Evolutionary conservation across 2,888 invertebrate species (phyloP), one percentile per base, ranked within the genome.

Genomic region (Adela reaumurella): DNA sequence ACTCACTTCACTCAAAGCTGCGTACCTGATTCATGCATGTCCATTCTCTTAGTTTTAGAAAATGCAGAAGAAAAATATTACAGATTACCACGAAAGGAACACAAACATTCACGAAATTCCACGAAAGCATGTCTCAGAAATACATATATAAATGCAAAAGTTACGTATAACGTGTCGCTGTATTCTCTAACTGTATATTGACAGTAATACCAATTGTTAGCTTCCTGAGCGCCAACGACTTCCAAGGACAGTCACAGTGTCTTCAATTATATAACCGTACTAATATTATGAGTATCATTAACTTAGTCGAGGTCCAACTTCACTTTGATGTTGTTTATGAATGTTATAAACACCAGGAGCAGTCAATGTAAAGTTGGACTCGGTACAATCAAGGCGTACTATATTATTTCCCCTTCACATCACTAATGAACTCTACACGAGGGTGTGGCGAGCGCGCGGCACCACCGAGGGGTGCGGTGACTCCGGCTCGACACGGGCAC

Each of bases 51-150:
- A 35, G 35, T 35, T 35, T 35, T 35, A 35, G 35, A 35, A 35
- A 14, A 14, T 35, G 4, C 35, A 35, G 35, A 35, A 35, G 35
- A 14, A 14, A 35, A 35, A 35, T 35, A 35, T 35, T 35, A 35
- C 35, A 35, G 35, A 35, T 14, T 14, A 14, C n/a, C 35, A 35
- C n/a, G 11, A 11, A 35, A 14, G 3, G 14, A 35, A 35, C 8
- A 14, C 35, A 35, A 14, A 35, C 35, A 35, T 35, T 19, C 45
- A 18, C 59, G 60, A 65, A 61, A 67, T 68, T 71, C 78, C 77
- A 77, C 65, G 78, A 77, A 77, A 78, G 77, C 78, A 78, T 78
- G 78, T 78, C 78, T 77, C 78, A 78, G 78, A 77, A 70, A 67
- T 60, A n/a, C n/a, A n/a, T n/a, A n/a, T n/a, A n/a, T n/a, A 63